Conservation (phyloP, 2,113 vertebrate genomes). For the Brachyhypopomus occidentalis region DNA sequence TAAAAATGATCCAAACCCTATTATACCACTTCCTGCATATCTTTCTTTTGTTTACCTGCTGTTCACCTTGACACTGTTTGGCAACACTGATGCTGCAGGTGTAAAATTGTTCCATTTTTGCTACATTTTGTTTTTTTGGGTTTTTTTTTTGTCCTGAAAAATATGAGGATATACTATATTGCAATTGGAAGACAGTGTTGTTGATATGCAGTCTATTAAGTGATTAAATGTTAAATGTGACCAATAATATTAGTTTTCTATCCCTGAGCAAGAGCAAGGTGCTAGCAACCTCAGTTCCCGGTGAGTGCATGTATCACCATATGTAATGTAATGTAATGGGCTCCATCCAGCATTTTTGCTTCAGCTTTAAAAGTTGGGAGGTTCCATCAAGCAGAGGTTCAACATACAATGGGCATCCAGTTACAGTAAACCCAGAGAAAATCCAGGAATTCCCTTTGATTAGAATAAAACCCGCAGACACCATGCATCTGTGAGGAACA, state of each 20-base stretch:
- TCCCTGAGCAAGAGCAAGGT: constrained; percentile 41
- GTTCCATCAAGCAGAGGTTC: not conserved
- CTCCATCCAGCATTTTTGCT: constrained; percentile 4
- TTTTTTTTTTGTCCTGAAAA: constrained; percentile 1
- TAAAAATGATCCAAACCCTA: constrained; percentile 56
- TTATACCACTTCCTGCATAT: constrained; percentile 47
- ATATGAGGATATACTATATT: constrained; percentile 48
- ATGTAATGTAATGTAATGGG: not conserved
- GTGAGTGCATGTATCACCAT: no score
- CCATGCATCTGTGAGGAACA: not conserved
- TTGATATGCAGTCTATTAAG: constrained; percentile 31
- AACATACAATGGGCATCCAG: not conserved
- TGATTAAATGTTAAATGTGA: constrained; percentile 19
- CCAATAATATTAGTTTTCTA: constrained; percentile 58
- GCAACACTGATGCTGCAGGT: constrained; percentile 27
- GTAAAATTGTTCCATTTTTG: constrained; percentile 6
- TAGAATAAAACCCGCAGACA: not conserved
- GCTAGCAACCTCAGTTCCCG: no score
- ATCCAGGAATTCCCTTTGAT: not conserved
- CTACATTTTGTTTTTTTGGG: not conserved
- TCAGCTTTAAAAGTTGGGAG: not conserved
- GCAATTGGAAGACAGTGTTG: constrained; percentile 32
- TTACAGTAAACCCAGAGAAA: not conserved
- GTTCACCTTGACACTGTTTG: constrained; percentile 49
- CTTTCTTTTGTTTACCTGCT: constrained; percentile 52